Percentiles rank a stretch among this genome's conserved stretches.
phyloP scores from a whole-genome alignment of 2,888 invertebrate species.

The Clitarchus hookeri region DNA sequence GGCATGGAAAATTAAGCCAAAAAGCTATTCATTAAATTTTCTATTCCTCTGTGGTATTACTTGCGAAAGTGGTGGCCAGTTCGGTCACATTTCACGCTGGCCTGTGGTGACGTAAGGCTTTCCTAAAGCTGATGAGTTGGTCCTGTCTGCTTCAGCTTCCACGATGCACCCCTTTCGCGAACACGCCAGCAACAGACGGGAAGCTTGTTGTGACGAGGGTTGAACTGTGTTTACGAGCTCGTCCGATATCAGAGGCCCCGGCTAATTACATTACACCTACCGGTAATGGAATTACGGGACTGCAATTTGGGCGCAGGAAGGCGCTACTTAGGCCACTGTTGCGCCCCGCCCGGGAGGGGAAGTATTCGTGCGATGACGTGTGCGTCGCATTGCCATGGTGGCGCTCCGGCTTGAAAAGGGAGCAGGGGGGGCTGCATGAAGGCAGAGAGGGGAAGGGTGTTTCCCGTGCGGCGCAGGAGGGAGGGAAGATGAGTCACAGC shows the following conservation, averaged over 20 bases:
- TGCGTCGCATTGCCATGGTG: conserved; percentile 5
- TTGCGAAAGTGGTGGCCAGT: too few relatives aligned
- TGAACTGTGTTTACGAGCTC: neutral
- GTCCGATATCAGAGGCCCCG: neutral
- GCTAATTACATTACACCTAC: neutral
- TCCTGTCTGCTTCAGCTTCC: neutral
- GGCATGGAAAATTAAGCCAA: too few relatives aligned
- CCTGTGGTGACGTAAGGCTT: neutral
- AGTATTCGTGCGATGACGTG: neutral
- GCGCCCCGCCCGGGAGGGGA: neutral
- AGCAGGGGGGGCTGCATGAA: neutral
- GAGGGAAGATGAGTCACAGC: neutral
- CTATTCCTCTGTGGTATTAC: too few relatives aligned
- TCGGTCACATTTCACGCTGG: too few relatives aligned
- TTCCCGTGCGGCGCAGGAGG: neutral
- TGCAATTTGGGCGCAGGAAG: neutral
- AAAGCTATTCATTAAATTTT: too few relatives aligned
- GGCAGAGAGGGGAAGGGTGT: neutral
- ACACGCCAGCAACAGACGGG: neutral
- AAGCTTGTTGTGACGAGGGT: conserved; percentile 6
- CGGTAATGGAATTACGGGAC: neutral
- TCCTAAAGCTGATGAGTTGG: neutral
- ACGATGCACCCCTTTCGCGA: neutral
- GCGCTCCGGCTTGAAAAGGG: too few relatives aligned
- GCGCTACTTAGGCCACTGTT: neutral